These are phyloP conservation scores for Mechanitis messenoides DNA, from an alignment of 2,888 invertebrate genomes.

Conservation along the genomic window DNA sequence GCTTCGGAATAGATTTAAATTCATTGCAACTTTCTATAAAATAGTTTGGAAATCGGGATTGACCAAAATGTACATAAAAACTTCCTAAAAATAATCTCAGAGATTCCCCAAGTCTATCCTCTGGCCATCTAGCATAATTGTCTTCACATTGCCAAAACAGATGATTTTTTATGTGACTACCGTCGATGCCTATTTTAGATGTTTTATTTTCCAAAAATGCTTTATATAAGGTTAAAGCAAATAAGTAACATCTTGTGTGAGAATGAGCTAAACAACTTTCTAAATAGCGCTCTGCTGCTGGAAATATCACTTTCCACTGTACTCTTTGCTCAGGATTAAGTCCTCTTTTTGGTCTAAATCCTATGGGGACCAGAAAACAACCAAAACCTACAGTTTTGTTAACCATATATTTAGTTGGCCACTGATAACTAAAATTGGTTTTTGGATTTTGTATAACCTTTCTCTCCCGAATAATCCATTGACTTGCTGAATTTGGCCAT, in stretches of 20 bases:
- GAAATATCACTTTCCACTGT: constrained; percentile 88
- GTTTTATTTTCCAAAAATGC: constrained; percentile 82
- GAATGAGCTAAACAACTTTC: constrained; percentile 83
- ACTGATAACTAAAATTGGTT: constrained; percentile 77
- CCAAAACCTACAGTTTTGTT: constrained; percentile 80
- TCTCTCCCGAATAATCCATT: constrained; percentile 80
- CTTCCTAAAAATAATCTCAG: constrained; percentile 78
- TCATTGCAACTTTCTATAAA: constrained; percentile 85
- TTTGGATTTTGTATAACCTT: constrained; percentile 74
- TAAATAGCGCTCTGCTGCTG: constrained; percentile 84
- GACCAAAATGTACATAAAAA: constrained; percentile 79
- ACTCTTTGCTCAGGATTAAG: constrained; percentile 78
- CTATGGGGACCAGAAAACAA: constrained; percentile 83
- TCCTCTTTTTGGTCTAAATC: constrained; percentile 79
- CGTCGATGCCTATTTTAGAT: constrained; percentile 79
- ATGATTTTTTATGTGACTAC: constrained; percentile 83
- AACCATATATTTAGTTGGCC: constrained; percentile 83
- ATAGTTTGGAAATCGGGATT: constrained; percentile 81
- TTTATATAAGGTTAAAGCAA: constrained; percentile 82
- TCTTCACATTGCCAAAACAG: constrained; percentile 88
- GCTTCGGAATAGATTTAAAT: constrained; percentile 81
- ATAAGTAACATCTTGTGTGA: constrained; percentile 83
- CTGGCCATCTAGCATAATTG: constrained; percentile 83
- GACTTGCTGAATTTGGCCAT: constrained; percentile 84
- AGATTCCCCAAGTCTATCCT: constrained; percentile 83